These are phyloP conservation scores for Lamproptera curius DNA, from an alignment of 2,888 invertebrate species.

Conservation along the genomic window DNA sequence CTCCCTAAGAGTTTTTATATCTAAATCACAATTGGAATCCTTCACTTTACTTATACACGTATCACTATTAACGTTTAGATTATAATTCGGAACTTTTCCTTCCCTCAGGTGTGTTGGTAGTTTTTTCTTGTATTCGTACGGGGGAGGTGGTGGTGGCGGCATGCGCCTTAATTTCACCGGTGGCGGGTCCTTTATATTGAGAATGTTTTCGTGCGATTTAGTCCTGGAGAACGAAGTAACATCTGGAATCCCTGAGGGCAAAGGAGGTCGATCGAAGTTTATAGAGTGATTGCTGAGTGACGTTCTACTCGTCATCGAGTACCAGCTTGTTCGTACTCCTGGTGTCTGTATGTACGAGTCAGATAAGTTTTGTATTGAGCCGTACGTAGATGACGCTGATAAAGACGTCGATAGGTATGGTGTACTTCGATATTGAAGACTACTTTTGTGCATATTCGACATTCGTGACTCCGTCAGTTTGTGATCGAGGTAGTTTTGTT, in stretches of 20 bases:
- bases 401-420: slow-evolving; percentile 85
- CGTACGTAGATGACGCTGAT: slow-evolving; percentile 83
- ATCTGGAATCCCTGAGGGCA: slow-evolving; percentile 76
- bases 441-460: slow-evolving; percentile 81
- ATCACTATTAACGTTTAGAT: slow-evolving; percentile 45
- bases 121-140: slow-evolving; percentile 71
- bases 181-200: slow-evolving; percentile 77
- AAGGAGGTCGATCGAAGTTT: slow-evolving; percentile 82
- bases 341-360: slow-evolving; percentile 84
- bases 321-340: slow-evolving; percentile 79
- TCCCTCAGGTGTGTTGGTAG: slow-evolving; percentile 75
- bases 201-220: slow-evolving; percentile 89
- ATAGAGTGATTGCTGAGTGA: slow-evolving; percentile 81
- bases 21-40: slow-evolving; percentile 76
- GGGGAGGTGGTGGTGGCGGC: slow-evolving; percentile 76
- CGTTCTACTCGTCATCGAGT: slow-evolving; percentile 77
- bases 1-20: slow-evolving; percentile 90
- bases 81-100: slow-evolving; percentile 40
- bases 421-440: slow-evolving; percentile 89
- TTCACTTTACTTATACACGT: slow-evolving; percentile 52
- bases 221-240: slow-evolving; percentile 81
- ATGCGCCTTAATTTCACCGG: slow-evolving; percentile 72
- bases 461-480: slow-evolving; percentile 87
- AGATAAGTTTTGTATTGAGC: slow-evolving; percentile 89
- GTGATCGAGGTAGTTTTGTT: slow-evolving; percentile 94